Percentiles rank a stretch among this genome's conserved stretches.
These are phyloP conservation scores for Sitophilus oryzae DNA, from an alignment of 1,140 invertebrate species.

Conservation along the genomic window DNA sequence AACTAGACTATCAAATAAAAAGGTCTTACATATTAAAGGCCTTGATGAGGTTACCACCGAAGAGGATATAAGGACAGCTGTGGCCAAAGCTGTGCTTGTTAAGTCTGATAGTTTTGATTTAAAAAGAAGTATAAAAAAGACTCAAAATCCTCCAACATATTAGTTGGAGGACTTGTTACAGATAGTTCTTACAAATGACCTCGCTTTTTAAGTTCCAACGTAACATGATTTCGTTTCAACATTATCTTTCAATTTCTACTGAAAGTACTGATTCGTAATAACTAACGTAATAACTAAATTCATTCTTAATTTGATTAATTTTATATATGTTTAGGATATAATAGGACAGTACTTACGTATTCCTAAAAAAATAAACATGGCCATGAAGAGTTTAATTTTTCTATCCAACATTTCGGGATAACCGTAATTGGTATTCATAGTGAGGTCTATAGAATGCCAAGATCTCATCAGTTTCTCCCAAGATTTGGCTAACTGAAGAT, in stretches of 20 bases:
- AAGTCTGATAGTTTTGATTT: background rate
- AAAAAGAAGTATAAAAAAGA: too few species aligned
- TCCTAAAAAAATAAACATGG: conserved; percentile 8
- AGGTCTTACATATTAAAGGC: background rate
- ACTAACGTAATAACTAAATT: background rate
- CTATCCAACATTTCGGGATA: conserved; percentile 20
- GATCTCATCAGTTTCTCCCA: conserved; percentile 24
- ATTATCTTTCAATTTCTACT: too few species aligned
- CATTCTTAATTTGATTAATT: background rate
- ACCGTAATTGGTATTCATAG: conserved; percentile 23
- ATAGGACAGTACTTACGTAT: conserved; percentile 6
- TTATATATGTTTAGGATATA: background rate
- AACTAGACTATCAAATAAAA: background rate
- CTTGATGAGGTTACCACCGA: background rate
- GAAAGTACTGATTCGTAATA: too few species aligned
- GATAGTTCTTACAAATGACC: too few species aligned
- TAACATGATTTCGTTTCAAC: too few species aligned
- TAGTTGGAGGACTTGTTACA: too few species aligned
- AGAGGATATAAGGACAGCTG: background rate
- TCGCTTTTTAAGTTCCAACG: too few species aligned
- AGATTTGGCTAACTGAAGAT: conserved; percentile 12
- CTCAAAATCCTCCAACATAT: too few species aligned
- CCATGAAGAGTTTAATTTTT: conserved; percentile 4
- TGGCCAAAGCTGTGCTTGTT: background rate
- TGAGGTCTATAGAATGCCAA: conserved; percentile 24